These are phyloP conservation scores for Drosophila mayaguana DNA, from an alignment of 2,888 invertebrate genomes.

Conservation along the genomic window DNA sequence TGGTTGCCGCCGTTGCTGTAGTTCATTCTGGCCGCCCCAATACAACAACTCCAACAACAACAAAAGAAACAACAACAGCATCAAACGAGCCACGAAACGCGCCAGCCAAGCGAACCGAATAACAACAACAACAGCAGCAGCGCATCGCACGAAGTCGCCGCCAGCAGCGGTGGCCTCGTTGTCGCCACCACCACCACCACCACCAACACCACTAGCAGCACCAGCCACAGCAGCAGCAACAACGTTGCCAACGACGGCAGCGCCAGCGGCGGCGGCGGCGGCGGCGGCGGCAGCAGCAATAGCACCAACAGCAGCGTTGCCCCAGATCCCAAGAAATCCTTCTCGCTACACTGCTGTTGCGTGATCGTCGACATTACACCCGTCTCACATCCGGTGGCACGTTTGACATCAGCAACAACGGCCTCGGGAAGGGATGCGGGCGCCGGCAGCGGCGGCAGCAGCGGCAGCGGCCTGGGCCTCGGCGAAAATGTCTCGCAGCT, in stretches of 20 bases:
- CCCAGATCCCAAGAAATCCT: slow-evolving; percentile 85
- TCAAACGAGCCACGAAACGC: slow-evolving; percentile 61
- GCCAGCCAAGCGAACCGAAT: slow-evolving; percentile 33
- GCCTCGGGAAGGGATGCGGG: slow-evolving; percentile 85
- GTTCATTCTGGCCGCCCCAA: slow-evolving; percentile 86
- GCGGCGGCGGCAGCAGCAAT: slow-evolving; percentile 54
- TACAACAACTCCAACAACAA: slow-evolving; percentile 82
- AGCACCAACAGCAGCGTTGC: slow-evolving; percentile 67
- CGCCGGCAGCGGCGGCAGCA: slow-evolving; percentile 77
- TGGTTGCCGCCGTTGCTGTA: slow-evolving; percentile 60
- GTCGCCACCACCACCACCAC: slow-evolving; percentile 16
- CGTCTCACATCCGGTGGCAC: slow-evolving; percentile 84
- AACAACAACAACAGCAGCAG: slow-evolving; percentile 37
- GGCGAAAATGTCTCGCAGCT: slow-evolving; percentile 83
- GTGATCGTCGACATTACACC: slow-evolving; percentile 86
- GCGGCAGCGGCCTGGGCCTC: slow-evolving; percentile 77
- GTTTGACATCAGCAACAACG: slow-evolving; percentile 85
- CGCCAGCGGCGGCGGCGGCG: slow-evolving; percentile 56
- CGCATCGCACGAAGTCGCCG: slow-evolving; percentile 34
- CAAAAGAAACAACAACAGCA: slow-evolving; percentile 75
- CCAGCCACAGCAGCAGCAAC: slow-evolving; percentile 35
- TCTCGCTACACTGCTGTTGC: slow-evolving; percentile 86
- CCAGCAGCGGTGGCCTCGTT: slow-evolving; percentile 15
- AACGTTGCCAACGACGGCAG: slow-evolving; percentile 34
- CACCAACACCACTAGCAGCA: slow-evolving; percentile 10